A percentile compares a stretch with the other conserved stretches of the same genome.
Evolutionary conservation across 2,113 vertebrate genomes (phyloP).

Genomic region (Erythrocebus patas): DNA sequence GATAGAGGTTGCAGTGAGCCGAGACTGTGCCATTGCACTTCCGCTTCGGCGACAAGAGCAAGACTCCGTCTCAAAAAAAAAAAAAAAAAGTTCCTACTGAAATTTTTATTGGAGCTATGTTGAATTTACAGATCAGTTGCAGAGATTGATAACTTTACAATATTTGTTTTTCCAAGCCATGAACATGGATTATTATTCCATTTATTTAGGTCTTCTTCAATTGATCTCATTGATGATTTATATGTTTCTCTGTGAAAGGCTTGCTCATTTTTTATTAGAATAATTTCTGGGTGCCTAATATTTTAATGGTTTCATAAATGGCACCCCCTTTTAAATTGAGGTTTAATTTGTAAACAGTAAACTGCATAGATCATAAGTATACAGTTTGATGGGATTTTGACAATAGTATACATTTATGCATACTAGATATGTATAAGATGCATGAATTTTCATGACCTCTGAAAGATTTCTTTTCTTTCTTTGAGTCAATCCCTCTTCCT

Average conservation of each 20-base stretch:
- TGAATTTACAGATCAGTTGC: background rate
- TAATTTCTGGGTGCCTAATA: background rate
- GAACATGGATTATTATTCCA: background rate
- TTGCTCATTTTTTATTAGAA: background rate
- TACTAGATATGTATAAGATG: background rate
- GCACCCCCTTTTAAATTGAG: background rate
- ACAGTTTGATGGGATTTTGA: background rate
- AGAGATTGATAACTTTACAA: background rate
- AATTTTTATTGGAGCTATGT: conserved; percentile 30
- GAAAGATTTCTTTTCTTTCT: background rate
- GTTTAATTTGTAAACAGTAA: background rate
- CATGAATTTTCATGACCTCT: background rate
- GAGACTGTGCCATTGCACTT: no score
- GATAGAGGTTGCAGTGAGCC: no score
- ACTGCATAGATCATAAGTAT: background rate
- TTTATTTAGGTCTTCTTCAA: background rate
- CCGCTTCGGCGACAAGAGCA: no score
- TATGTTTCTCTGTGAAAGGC: background rate
- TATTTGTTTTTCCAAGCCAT: background rate
- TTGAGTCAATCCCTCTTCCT: background rate
- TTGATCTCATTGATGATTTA: background rate
- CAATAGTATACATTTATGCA: background rate
- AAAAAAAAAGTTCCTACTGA: background rate
- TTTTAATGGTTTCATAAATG: background rate
- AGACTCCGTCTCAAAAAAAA: no score